Conservation (phyloP, 1,140 invertebrate species). For the Bombus sylvicola region DNA sequence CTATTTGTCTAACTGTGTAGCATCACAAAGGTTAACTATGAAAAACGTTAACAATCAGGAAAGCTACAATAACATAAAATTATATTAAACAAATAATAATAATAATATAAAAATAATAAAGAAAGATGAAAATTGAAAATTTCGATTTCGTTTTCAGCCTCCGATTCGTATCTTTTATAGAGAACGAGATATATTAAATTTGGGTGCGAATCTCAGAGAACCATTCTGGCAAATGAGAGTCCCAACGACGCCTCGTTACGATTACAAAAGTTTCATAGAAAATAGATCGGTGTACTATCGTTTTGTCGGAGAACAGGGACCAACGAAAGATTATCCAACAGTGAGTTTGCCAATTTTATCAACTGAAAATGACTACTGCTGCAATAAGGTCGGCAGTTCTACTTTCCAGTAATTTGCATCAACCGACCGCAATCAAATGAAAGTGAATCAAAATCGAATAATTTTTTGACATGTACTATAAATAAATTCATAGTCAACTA, state of each 20-base stretch:
- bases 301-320: conserved; percentile 36
- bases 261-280: conserved; percentile 49
- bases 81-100: too few relatives aligned
- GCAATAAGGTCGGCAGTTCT: too few relatives aligned
- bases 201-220: conserved; percentile 65
- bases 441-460: too few relatives aligned
- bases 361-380: background rate
- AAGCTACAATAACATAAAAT: too few relatives aligned
- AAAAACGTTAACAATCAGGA: too few relatives aligned
- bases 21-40: too few relatives aligned
- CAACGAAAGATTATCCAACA: conserved; percentile 55
- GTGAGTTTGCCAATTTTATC: conserved; percentile 24
- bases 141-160: conserved; percentile 21
- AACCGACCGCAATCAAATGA: too few relatives aligned
- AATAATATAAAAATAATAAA: background rate
- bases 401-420: background rate
- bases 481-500: too few relatives aligned
- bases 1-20: too few relatives aligned
- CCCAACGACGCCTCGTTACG: conserved; percentile 46
- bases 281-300: conserved; percentile 59
- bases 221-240: conserved; percentile 65
- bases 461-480: too few relatives aligned
- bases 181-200: conserved; percentile 69
- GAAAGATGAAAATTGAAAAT: background rate
- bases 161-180: conserved; percentile 49